Evolutionary conservation across 1,140 invertebrate genomes (phyloP).

Genomic region (Heliconius hewitsoni): DNA sequence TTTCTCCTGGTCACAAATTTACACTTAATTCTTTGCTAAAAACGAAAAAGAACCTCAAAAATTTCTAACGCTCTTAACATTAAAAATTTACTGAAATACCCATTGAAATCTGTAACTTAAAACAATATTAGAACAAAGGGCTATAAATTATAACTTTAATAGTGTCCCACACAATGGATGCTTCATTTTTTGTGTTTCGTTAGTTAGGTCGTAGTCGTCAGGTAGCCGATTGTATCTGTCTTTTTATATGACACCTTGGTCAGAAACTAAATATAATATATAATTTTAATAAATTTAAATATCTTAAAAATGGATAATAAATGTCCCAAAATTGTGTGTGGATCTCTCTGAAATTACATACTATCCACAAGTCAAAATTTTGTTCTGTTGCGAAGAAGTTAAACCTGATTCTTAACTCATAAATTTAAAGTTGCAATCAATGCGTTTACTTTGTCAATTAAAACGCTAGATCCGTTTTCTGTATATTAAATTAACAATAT

Average conservation of each 20-base stretch:
- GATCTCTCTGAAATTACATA: too few relatives aligned
- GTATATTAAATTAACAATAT: too few relatives aligned
- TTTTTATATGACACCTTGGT: slow-evolving; percentile 29
- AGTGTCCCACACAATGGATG: slow-evolving; percentile 55
- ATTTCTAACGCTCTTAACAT: not conserved
- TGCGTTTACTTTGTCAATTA: too few relatives aligned
- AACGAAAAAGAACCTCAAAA: not conserved
- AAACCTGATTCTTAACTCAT: too few relatives aligned
- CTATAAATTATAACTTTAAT: slow-evolving; percentile 57
- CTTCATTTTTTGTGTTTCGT: slow-evolving; percentile 53
- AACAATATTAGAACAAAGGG: slow-evolving; percentile 58
- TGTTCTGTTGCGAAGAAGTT: too few relatives aligned
- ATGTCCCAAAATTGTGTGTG: too few relatives aligned
- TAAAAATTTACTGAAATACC: slow-evolving; percentile 11
- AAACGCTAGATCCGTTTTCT: too few relatives aligned
- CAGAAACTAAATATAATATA: not conserved
- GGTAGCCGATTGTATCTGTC: slow-evolving; percentile 42
- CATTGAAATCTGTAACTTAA: slow-evolving; percentile 26
- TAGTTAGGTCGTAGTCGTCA: slow-evolving; percentile 37
- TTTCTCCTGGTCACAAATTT: too few relatives aligned
- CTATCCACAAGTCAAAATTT: too few relatives aligned
- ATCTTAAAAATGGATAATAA: too few relatives aligned
- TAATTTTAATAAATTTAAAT: not conserved
- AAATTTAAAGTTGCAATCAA: too few relatives aligned
- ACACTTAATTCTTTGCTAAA: not conserved